Conservation (phyloP, 2,888 invertebrate species). For the Plebejus anna region DNA sequence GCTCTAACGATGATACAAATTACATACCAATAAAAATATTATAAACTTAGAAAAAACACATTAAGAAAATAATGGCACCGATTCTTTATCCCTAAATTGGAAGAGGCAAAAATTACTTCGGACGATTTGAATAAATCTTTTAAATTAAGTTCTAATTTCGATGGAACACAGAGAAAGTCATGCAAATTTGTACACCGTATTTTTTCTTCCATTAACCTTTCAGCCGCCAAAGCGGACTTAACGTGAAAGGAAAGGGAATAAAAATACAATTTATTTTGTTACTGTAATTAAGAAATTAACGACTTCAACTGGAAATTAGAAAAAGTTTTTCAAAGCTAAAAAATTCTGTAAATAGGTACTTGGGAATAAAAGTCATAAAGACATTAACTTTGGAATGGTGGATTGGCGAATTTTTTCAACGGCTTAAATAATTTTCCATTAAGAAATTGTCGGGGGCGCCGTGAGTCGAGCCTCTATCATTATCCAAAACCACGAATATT, state of each 20-base stretch:
- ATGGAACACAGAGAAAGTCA: slow-evolving; percentile 70
- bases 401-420: neutral
- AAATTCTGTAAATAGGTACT: neutral
- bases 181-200: slow-evolving; percentile 78
- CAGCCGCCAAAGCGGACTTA: slow-evolving; percentile 35
- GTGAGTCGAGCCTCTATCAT: too few species aligned
- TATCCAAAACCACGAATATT: too few species aligned
- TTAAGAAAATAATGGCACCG: neutral
- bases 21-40: too few species aligned
- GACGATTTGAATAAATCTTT: slow-evolving; percentile 72
- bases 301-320: slow-evolving; percentile 67
- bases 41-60: neutral
- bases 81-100: slow-evolving; percentile 1
- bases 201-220: slow-evolving; percentile 76
- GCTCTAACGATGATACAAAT: too few species aligned
- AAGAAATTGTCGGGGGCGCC: too few species aligned
- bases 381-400: neutral
- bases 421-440: too few species aligned
- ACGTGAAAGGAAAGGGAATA: slow-evolving; percentile 60
- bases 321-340: slow-evolving; percentile 49
- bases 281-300: slow-evolving; percentile 78
- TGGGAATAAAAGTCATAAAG: slow-evolving; percentile 4
- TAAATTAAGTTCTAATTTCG: slow-evolving; percentile 68
- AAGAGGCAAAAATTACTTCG: slow-evolving; percentile 45
- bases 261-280: slow-evolving; percentile 68